Evolutionary conservation across 2,888 invertebrate species (phyloP).

Genomic region (Drosophila kambysellisi): DNA sequence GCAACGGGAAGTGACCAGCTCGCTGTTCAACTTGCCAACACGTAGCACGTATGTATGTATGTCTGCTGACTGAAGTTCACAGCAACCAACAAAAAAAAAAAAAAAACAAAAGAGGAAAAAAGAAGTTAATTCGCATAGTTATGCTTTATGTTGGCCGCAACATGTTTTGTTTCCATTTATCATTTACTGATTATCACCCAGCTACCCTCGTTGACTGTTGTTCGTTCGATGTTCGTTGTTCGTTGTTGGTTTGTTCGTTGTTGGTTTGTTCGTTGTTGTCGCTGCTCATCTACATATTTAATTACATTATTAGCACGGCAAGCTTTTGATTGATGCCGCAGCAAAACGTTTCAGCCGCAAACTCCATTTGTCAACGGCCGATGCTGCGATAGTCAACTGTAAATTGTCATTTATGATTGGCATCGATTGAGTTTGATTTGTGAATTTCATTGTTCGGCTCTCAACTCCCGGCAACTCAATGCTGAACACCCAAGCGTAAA

Average conservation of each 20-base stretch:
- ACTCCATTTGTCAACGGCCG: conserved; percentile 8
- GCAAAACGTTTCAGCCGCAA: conserved; percentile 64
- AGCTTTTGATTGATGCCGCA: conserved; percentile 73
- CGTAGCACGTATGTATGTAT: background rate
- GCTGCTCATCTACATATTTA: conserved; percentile 70
- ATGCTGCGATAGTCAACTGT: conserved; percentile 9
- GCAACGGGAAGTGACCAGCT: conserved; percentile 28
- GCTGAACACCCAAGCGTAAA: conserved; percentile 35
- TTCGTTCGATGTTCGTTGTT: conserved; percentile 8
- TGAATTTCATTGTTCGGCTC: conserved; percentile 19
- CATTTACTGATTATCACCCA: conserved; percentile 77
- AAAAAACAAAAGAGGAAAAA: background rate
- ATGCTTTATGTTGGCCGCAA: conserved; percentile 51
- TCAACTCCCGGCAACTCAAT: background rate
- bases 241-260: conserved; percentile 15
- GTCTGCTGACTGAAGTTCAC: background rate
- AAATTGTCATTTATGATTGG: conserved; percentile 32
- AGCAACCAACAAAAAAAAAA: background rate
- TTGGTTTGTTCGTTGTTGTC: background rate
- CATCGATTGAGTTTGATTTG: conserved; percentile 33
- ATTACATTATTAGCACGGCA: conserved; percentile 82
- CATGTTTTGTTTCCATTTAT: conserved; percentile 76
- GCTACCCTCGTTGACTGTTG: conserved; percentile 56
- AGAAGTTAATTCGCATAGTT: conserved; percentile 68
- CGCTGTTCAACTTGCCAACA: conserved; percentile 8